Conservation (phyloP, 2,113 vertebrate genomes). For the Gopherus flavomarginatus region DNA sequence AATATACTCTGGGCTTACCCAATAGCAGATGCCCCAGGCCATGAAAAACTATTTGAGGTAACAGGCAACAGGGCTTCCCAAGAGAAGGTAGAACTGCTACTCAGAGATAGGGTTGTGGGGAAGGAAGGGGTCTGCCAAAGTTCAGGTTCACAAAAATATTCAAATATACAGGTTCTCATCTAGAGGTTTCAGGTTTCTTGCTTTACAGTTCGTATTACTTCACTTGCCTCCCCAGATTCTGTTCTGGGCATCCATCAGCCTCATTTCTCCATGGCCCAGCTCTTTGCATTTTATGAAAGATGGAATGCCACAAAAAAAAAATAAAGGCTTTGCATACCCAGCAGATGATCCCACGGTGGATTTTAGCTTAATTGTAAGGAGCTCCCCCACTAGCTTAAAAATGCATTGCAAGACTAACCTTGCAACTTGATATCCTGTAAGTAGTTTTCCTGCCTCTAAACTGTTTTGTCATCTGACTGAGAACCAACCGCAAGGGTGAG, state of each 20-base stretch:
- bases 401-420: conserved; percentile 42
- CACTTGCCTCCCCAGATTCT: not conserved
- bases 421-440: conserved; percentile 66
- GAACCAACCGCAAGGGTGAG: conserved; percentile 53
- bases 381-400: not conserved
- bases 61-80: not conserved
- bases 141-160: not conserved
- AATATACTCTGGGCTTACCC: rapidly evolving
- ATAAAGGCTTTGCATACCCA: conserved; percentile 14
- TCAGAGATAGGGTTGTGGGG: not conserved
- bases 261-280: not conserved
- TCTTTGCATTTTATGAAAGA: conserved; percentile 3
- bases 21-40: not conserved
- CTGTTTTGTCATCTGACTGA: conserved; percentile 61
- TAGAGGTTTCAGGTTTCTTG: not conserved
- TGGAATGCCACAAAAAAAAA: not conserved
- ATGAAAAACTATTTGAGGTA: not conserved
- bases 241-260: not conserved
- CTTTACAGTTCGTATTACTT: not conserved
- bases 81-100: not conserved
- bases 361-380: not conserved
- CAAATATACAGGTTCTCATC: not conserved
- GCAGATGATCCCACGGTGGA: not conserved
- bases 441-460: conserved; percentile 64
- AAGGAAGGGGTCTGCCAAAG: not conserved